These are phyloP conservation scores for Thaumatotibia leucotreta DNA, from an alignment of 1,140 invertebrate genomes.

Conservation along the genomic window DNA sequence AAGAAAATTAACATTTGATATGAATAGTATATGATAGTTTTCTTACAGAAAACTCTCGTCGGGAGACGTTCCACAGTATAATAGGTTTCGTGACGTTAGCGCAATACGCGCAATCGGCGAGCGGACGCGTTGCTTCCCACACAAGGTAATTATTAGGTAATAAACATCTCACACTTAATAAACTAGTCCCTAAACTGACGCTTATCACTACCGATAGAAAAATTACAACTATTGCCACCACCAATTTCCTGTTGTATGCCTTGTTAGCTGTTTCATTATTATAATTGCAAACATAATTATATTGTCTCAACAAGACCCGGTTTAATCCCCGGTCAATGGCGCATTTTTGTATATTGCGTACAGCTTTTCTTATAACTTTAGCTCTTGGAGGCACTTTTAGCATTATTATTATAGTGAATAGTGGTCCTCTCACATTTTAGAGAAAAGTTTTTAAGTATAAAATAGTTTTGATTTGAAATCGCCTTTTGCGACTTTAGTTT, in stretches of 20 bases:
- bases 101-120: conserved; percentile 89
- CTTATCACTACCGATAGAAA: conserved; percentile 41
- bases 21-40: background rate
- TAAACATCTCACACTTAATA: conserved; percentile 81
- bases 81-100: conserved; percentile 79
- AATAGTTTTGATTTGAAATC: conserved; percentile 3
- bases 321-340: conserved; percentile 47
- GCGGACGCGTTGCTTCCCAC: conserved; percentile 89
- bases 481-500: background rate
- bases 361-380: conserved; percentile 30
- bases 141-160: conserved; percentile 89
- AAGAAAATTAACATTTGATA: background rate
- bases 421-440: background rate
- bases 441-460: background rate
- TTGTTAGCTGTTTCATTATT: conserved; percentile 29
- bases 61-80: conserved; percentile 81
- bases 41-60: conserved; percentile 79
- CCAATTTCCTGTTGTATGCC: conserved; percentile 24
- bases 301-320: conserved; percentile 32
- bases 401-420: background rate
- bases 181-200: conserved; percentile 36
- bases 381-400: conserved; percentile 31
- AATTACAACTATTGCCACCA: conserved; percentile 28
- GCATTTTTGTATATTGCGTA: conserved; percentile 42
- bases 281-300: conserved; percentile 41